Evolutionary conservation across 2,888 invertebrate species (phyloP), one percentile per base, ranked within the genome.

Genomic region (Rotaria macrura): DNA sequence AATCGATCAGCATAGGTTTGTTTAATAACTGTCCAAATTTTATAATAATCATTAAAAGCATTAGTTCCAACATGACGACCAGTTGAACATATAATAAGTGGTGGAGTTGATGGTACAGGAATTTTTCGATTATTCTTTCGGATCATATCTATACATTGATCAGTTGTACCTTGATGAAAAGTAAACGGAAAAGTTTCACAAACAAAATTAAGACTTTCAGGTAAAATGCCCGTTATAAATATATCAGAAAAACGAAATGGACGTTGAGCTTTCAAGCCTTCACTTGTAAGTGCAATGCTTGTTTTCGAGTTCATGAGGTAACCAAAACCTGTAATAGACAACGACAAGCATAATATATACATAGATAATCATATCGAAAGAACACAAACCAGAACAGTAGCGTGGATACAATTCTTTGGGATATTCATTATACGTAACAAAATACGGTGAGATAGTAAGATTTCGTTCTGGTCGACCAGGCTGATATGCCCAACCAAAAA

Each of bases 231-330:
- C 9, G 79, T 79, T 5, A 79, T 7, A 43, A 10, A 79, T 20
- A 79, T 79, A 79, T 79, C 79, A n/a, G 79, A 23, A 79, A 79
- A 79, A 79, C 79, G 79, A 43, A 79, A 43, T 79, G 79, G 79
- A n/a, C 6, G 25, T 43, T 79, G 14, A n/a, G 3, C 10, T 79
- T 43, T 43, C 4, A 40, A 25, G 2, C 7, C 79, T 79, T 79
- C 79, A 3, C 0, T 34, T 12, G 5, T n/a, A 38, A 79, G n/a
- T 43, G 6, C 7, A 25, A 9, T 1, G 25, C 12, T 79, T 12
- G 79, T 79, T 43, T 38, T 14, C 10, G 40, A 23, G n/a, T 40
- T 43, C 79, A 79, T 40, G 4, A 79, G 14, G n/a, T 79, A 79
- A 79, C 79, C 79, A 79, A 79, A 79, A 43, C 79, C 79, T 43